Evolutionary conservation across 1,140 invertebrate genomes (phyloP).

Genomic region (Globodera ellingtonae): DNA sequence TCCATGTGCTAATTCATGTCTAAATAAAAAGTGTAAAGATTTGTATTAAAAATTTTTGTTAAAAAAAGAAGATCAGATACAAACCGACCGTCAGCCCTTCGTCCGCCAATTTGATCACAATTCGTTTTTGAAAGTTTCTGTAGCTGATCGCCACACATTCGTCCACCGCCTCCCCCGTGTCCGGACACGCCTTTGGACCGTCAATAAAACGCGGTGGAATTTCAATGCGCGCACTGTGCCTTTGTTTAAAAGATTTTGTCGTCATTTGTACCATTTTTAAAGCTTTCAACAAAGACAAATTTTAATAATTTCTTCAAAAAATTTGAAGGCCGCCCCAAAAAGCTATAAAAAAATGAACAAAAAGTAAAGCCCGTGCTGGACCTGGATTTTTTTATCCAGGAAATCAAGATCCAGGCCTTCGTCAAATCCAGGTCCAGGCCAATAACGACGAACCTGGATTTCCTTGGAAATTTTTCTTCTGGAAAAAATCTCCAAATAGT

Average conservation of each 20-base stretch:
- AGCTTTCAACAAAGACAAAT: no score
- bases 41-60: background rate
- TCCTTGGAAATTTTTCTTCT: no score
- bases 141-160: constrained; percentile 41
- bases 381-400: background rate
- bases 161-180: constrained; percentile 6
- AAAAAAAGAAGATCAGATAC: background rate
- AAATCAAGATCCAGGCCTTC: no score
- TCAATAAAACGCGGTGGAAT: background rate
- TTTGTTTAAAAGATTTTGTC: background rate
- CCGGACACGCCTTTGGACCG: background rate
- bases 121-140: constrained; percentile 16
- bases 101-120: constrained; percentile 28
- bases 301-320: no score
- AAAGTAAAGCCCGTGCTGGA: background rate
- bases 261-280: no score
- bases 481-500: no score
- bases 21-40: background rate
- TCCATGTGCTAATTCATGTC: no score
- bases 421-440: no score
- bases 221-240: constrained; percentile 4
- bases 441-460: no score
- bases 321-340: no score
- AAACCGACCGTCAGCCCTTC: constrained; percentile 32
- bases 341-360: no score